Evolutionary conservation across 2,113 vertebrate species (phyloP), one percentile per base, ranked within the genome.

Genomic region (Varanus komodoensis): DNA sequence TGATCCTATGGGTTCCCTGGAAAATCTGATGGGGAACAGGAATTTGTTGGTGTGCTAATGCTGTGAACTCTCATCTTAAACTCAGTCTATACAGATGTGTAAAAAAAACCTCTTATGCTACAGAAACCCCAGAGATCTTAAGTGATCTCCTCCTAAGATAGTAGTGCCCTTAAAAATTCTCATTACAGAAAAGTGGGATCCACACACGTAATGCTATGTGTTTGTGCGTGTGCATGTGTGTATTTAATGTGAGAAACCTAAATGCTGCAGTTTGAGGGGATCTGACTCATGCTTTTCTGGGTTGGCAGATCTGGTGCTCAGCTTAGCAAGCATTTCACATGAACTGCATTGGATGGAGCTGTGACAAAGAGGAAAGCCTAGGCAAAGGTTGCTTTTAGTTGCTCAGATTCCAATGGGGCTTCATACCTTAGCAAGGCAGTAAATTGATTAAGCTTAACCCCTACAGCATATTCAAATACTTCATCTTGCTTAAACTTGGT

Each of bases 201-300:
- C 61, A 64, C 61, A 64, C 61, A 21, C 61, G 4, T 21, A 64
- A 64, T 19, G 4, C 9, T 21, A 19, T 64, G 61, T 64, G 57
- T 61, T 2, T 1, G 57, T 61, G 57, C 14, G 57, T 61, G 57
- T 61, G 9, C 15, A 15, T 61, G 57, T 32, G 52, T 57, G 29
- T 21, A 29, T 52, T n/a, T 81, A 54, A 82, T 57, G 80, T 89
- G 68, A 80, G 15, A 81, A 88, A 80, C 67, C 29, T n/a, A 69
- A 87, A 61, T 82, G 50, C 74, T 27, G 61, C 74, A n/a, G 54
- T 61, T 27, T 88, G 87, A 82, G 82, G 15, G 23, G 15, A 50
- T 57, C n/a, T 86, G 74, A 57, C 82, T 89, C 77, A 79, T 78
- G 73, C 8, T 85, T 68, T 52, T 89, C 85, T 29, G n/a, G 38